Conservation (phyloP, 2,888 invertebrate species). For the Papilio elwesi region DNA sequence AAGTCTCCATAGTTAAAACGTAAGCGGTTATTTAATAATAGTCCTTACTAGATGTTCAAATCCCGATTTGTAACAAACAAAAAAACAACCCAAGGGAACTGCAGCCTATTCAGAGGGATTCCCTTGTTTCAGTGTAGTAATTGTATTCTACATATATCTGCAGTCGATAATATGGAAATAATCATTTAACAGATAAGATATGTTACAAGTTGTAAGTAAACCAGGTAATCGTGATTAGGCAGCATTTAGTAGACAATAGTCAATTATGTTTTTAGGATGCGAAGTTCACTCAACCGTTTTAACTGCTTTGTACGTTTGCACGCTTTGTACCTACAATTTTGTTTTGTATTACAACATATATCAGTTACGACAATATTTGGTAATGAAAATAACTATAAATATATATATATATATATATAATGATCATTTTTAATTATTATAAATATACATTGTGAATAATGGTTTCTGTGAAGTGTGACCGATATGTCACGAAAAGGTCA, state of each 20-base stretch:
- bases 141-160: slow-evolving; percentile 9
- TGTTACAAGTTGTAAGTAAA: slow-evolving; percentile 22
- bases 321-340: neutral
- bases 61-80: too few species aligned
- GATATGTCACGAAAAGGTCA: too few species aligned
- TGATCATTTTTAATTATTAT: neutral
- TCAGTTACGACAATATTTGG: neutral
- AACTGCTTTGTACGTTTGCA: too few species aligned
- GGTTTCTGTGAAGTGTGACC: too few species aligned
- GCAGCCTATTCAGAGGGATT: neutral
- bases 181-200: slow-evolving; percentile 31
- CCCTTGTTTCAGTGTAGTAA: neutral
- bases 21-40: too few species aligned
- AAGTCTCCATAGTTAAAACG: too few species aligned
- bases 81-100: neutral
- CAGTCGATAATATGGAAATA: slow-evolving; percentile 22
- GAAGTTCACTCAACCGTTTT: slow-evolving; percentile 24
- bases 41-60: too few species aligned
- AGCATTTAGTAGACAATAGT: slow-evolving; percentile 17
- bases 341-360: neutral
- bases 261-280: slow-evolving; percentile 19
- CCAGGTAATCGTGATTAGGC: slow-evolving; percentile 21
- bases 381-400: neutral
- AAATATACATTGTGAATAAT: too few species aligned
- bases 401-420: too few species aligned